phyloP scores from a whole-genome alignment of 2,113 vertebrate genomes.

The Phylloscopus trochilus region DNA sequence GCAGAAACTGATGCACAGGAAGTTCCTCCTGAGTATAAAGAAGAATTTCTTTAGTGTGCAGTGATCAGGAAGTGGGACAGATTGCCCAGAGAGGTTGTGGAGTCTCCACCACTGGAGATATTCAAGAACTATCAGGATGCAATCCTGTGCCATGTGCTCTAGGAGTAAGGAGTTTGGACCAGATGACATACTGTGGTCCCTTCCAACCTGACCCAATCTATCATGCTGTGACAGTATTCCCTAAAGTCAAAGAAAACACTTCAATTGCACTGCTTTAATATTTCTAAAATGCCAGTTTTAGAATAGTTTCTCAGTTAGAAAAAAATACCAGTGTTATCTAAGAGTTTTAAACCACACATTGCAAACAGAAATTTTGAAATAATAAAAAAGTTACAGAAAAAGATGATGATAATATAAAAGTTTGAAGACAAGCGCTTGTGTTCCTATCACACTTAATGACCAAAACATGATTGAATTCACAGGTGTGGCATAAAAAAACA shows the following conservation, averaged over 20 bases:
- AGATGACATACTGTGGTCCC: neutral
- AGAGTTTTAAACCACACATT: neutral
- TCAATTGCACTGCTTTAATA: neutral
- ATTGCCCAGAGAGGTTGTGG: neutral
- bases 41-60: neutral
- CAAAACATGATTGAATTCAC: neutral
- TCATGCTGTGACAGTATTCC: neutral
- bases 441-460: neutral
- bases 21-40: neutral
- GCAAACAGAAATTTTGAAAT: neutral
- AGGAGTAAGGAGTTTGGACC: neutral
- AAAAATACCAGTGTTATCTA: accelerated
- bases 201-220: neutral
- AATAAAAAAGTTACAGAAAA: neutral
- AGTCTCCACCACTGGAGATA: neutral
- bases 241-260: neutral
- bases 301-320: neutral
- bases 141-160: neutral
- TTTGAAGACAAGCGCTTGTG: neutral
- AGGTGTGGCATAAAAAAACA: neutral
- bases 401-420: too few species aligned
- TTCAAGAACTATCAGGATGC: neutral
- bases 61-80: neutral
- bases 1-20: neutral
- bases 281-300: neutral